A percentile compares a stretch with the other conserved stretches of the same genome.
Conservation (phyloP, 2,888 invertebrate genomes). For the Andrena praecox region DNA sequence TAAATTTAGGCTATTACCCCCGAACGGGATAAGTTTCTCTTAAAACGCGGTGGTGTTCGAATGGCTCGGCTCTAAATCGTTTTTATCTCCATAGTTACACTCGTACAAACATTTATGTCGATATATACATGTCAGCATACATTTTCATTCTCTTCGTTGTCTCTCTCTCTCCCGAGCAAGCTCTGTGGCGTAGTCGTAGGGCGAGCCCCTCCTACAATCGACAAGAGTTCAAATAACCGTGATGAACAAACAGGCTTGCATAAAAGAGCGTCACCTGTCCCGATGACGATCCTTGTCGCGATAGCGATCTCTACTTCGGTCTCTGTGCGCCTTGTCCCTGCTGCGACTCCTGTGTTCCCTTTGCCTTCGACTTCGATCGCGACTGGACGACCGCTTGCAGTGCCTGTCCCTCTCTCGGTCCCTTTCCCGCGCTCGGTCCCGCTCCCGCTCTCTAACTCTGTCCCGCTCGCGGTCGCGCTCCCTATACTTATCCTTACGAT, state of each 20-base stretch:
- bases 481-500: constrained; percentile 81
- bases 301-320: constrained; percentile 80
- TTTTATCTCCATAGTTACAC: constrained; percentile 73
- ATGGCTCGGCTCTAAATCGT: constrained; percentile 81
- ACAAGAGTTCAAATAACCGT: constrained; percentile 13
- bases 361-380: constrained; percentile 80
- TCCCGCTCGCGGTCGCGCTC: constrained; percentile 80
- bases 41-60: constrained; percentile 70
- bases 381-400: constrained; percentile 75
- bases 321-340: constrained; percentile 80
- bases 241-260: background rate
- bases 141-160: constrained; percentile 81
- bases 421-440: constrained; percentile 74
- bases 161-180: constrained; percentile 83
- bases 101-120: constrained; percentile 75
- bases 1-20: constrained; percentile 77
- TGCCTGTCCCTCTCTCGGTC: constrained; percentile 77
- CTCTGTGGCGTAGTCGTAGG: constrained; percentile 82
- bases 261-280: constrained; percentile 75
- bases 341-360: constrained; percentile 83
- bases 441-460: constrained; percentile 79
- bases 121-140: constrained; percentile 63
- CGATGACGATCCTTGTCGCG: constrained; percentile 81
- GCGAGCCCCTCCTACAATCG: constrained; percentile 78
- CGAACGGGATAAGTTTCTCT: constrained; percentile 54